Evolutionary conservation across 1,140 invertebrate species (phyloP).

Genomic region (Anastatus disparis): DNA sequence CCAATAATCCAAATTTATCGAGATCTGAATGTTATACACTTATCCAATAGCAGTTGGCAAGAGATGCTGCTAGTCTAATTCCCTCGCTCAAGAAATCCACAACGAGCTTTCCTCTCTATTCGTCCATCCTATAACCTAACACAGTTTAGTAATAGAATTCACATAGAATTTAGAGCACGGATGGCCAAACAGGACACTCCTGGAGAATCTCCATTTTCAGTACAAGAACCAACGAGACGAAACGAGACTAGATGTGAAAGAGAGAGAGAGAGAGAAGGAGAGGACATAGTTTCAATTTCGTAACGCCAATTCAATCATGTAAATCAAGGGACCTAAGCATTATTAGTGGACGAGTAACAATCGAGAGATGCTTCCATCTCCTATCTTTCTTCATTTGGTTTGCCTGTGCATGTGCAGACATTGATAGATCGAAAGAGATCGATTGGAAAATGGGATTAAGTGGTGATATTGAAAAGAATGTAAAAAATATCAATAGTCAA

Average conservation of each 20-base stretch:
- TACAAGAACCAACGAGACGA: constrained; percentile 42
- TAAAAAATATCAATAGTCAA: too few relatives aligned
- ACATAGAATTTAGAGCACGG: too few relatives aligned
- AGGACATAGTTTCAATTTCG: constrained; percentile 67
- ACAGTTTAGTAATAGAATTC: too few relatives aligned
- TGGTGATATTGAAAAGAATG: too few relatives aligned
- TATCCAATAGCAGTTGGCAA: background rate
- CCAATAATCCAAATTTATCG: constrained; percentile 22
- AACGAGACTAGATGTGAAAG: too few relatives aligned
- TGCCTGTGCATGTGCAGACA: background rate
- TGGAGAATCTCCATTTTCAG: constrained; percentile 46
- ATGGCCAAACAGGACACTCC: too few relatives aligned
- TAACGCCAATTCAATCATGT: constrained; percentile 67
- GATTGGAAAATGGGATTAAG: too few relatives aligned
- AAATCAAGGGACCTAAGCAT: constrained; percentile 64
- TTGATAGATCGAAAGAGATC: too few relatives aligned
- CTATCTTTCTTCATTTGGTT: background rate
- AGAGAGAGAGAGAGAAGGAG: too few relatives aligned
- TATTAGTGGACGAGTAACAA: constrained; percentile 60
- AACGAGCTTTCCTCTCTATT: too few relatives aligned
- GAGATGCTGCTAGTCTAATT: constrained; percentile 25
- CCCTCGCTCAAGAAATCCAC: constrained; percentile 21
- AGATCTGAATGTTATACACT: too few relatives aligned
- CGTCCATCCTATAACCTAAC: too few relatives aligned
- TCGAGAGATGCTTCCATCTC: constrained; percentile 53